Conservation (phyloP, 2,797 vertebrate species). For the Scolopax bukidnonensis region DNA sequence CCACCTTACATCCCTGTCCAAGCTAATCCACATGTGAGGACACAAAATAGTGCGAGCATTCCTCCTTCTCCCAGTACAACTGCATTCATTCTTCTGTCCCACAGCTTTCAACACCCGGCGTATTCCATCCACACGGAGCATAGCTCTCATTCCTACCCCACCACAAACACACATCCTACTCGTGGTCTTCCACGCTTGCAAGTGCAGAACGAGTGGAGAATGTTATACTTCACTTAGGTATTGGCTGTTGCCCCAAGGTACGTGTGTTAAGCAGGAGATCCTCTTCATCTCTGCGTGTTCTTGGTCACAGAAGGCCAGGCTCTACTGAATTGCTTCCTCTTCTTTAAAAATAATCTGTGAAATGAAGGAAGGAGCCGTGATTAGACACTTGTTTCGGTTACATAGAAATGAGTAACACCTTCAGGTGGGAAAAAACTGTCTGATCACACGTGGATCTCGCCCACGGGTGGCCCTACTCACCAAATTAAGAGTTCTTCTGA, state of each 20-base stretch:
- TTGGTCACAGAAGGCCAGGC: background rate
- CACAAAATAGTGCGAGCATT: slow-evolving; percentile 57
- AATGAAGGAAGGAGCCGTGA: background rate
- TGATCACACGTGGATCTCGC: background rate
- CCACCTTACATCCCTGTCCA: slow-evolving; percentile 67
- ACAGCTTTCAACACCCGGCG: slow-evolving; percentile 72
- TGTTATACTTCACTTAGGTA: slow-evolving; percentile 23
- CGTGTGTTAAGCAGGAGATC: background rate
- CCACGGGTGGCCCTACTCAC: background rate
- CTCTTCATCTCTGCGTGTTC: background rate
- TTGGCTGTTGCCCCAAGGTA: slow-evolving; percentile 4
- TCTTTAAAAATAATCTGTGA: slow-evolving; percentile 21
- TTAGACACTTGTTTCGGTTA: background rate
- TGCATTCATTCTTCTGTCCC: slow-evolving; percentile 60
- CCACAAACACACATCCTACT: slow-evolving; percentile 72
- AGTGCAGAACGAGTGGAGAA: background rate
- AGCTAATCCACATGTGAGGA: slow-evolving; percentile 67
- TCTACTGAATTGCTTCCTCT: background rate
- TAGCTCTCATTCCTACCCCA: slow-evolving; percentile 56
- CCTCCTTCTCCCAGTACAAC: slow-evolving; percentile 60
- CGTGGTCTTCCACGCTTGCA: slow-evolving; percentile 38
- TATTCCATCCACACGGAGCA: slow-evolving; percentile 68
- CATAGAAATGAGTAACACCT: background rate
- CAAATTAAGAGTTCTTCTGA: background rate
- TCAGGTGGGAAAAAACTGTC: background rate